Evolutionary conservation across 2,888 invertebrate species (phyloP).

Genomic region (Drepanosiphum platanoidis): DNA sequence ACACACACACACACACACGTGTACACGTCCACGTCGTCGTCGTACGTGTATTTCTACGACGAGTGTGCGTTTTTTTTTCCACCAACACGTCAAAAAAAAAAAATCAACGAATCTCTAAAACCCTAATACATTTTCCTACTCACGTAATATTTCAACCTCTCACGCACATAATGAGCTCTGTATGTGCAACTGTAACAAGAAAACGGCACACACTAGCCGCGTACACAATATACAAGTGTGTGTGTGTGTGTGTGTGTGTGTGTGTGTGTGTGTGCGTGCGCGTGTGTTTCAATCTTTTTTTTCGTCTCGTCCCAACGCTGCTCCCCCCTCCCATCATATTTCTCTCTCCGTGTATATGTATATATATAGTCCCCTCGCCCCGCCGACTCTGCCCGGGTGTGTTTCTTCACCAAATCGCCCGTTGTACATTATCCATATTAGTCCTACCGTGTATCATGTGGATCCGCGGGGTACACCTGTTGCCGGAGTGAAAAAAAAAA

Average conservation of each 20-base stretch:
- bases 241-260: background rate
- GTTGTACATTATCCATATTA: constrained; percentile 60
- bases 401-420: constrained; percentile 56
- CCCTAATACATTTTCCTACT: constrained; percentile 52
- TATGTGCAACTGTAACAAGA: constrained; percentile 53
- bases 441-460: constrained; percentile 60
- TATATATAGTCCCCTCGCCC: background rate
- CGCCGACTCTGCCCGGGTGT: background rate
- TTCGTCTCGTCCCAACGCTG: constrained; percentile 41
- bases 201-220: constrained; percentile 45
- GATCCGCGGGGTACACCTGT: constrained; percentile 59
- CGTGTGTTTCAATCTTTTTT: constrained; percentile 47
- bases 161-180: constrained; percentile 55
- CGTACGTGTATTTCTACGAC: background rate
- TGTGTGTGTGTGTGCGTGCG: background rate
- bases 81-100: constrained; percentile 15
- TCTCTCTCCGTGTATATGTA: background rate
- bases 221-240: background rate
- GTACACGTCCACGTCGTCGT: background rate
- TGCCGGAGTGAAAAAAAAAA: constrained; percentile 27
- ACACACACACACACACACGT: background rate
- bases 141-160: constrained; percentile 53
- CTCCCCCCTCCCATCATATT: too few species aligned
- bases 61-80: constrained; percentile 10
- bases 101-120: constrained; percentile 20